Base-by-base conservation (phyloP, 2,797 vertebrate species). In the Coracias cyanogaster region DNA sequence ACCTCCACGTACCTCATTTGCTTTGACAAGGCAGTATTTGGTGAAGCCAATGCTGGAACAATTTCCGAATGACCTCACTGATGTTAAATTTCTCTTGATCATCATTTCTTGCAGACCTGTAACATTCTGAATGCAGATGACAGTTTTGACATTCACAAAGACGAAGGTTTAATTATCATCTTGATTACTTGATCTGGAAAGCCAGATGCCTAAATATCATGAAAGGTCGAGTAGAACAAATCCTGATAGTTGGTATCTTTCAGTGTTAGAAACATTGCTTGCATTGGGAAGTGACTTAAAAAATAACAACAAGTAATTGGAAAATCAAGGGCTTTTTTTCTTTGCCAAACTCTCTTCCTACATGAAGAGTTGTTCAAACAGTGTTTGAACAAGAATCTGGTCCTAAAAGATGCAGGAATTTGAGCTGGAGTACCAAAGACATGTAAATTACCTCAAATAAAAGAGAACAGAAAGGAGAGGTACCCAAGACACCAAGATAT, bases 81-180 rank as follows among this genome's bases (percentile, higher is more conserved):
- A 62, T 54, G 60, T 74, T 76, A 66, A 49, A 89, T 73, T 90
- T 96, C 80, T 95, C 93, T 87, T 90, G 93, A 95, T 95, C 80
- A 87, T 96, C 54, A 85, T 94, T 94, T 96, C 80, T 94, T 89
- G 67, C 62, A 90, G 73, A 87, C 82, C 89, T 90, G 78, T 89
- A 95, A 91, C 86, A 87, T 69, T 94, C 91, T 90, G 94, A 95
- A 97, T 96, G 93, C 90, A 96, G 95, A 96, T 91, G 95, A 97
- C 93, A 95, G 83, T 96, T 97, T 89, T 97, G 97, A 97, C 97
- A 98, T 98, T 98, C 96, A 85, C 91, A 93, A 96, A 96, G 95
- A 94, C 89, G 87, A 87, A 92, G 54, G 82, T 96, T 97, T 97
- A 98, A 98, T 97, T 97, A 97, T 82, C 85, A 78, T 93, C 85